Evolutionary conservation across 2,113 vertebrate species (phyloP).

Genomic region (Colistium nudipinnis): DNA sequence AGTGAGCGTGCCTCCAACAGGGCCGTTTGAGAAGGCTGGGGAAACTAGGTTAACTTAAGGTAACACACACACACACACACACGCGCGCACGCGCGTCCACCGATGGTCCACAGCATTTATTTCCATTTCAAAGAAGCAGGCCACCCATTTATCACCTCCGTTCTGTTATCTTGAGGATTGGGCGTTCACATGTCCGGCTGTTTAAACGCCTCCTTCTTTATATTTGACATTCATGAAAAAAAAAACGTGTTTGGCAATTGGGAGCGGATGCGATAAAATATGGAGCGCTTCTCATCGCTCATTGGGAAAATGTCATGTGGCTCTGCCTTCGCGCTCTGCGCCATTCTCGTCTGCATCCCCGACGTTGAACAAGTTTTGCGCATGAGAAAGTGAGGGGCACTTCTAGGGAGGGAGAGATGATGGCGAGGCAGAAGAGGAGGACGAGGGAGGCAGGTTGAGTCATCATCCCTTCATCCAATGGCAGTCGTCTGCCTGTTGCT

Average conservation of each 20-base stretch:
- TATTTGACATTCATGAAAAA: neutral
- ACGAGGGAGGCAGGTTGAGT: conserved; percentile 67
- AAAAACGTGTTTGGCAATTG: neutral
- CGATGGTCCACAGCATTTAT: conserved; percentile 30
- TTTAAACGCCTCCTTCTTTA: neutral
- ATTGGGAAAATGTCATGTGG: neutral
- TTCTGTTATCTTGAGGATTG: conserved; percentile 2
- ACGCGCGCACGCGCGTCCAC: conserved; percentile 29
- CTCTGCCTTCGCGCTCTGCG: conserved; percentile 3
- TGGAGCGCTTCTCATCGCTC: neutral
- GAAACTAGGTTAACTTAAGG: conserved; percentile 75
- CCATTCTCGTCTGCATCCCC: conserved; percentile 30
- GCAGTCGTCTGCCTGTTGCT: conserved; percentile 71
- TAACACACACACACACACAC: conserved; percentile 46
- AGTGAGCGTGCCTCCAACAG: conserved; percentile 69
- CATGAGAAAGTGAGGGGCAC: conserved; percentile 55
- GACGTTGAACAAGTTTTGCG: conserved; percentile 55
- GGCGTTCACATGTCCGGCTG: neutral
- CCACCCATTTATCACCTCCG: conserved; percentile 26
- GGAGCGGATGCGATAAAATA: neutral
- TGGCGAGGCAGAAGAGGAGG: conserved; percentile 30
- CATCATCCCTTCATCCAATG: conserved; percentile 68
- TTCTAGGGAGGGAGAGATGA: conserved; percentile 26
- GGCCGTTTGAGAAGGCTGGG: conserved; percentile 50
- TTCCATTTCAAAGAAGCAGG: conserved; percentile 41